Conservation (phyloP, 2,888 invertebrate species). For the Napeogenes inachia region DNA sequence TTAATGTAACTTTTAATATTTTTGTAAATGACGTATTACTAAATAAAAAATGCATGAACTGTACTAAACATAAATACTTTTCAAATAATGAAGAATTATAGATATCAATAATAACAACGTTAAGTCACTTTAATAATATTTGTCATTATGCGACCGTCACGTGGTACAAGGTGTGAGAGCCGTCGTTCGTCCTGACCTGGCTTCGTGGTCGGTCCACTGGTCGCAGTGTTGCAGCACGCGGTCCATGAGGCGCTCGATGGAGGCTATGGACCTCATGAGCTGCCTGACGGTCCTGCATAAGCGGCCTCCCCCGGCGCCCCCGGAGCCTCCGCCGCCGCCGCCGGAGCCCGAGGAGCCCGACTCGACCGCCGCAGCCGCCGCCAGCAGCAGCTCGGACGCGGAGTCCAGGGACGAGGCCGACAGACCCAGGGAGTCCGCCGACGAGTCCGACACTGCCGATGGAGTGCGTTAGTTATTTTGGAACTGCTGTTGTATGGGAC, state of each 20-base stretch:
- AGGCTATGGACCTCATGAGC: slow-evolving; percentile 64
- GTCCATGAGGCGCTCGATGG: slow-evolving; percentile 69
- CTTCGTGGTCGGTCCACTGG: slow-evolving; percentile 54
- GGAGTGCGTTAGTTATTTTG: background rate
- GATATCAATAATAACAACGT: no score
- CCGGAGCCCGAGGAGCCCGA: slow-evolving; percentile 27
- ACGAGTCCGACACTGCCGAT: slow-evolving; percentile 51
- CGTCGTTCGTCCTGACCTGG: slow-evolving; percentile 35
- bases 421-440: slow-evolving; percentile 46
- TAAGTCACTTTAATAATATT: no score
- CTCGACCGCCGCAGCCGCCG: slow-evolving; percentile 41
- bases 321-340: slow-evolving; percentile 21
- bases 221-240: slow-evolving; percentile 60
- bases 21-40: no score
- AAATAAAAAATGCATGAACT: no score
- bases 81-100: no score
- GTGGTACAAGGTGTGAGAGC: no score
- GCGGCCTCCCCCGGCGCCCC: slow-evolving; percentile 23
- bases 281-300: slow-evolving; percentile 58
- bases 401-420: slow-evolving; percentile 54
- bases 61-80: no score
- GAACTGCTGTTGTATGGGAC: no score
- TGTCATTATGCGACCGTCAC: no score
- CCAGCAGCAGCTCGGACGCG: slow-evolving; percentile 52
- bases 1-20: no score